Percentiles rank a stretch among this genome's conserved stretches.
Evolutionary conservation across 2,113 vertebrate genomes (phyloP).

Genomic region (Fukomys damarensis): DNA sequence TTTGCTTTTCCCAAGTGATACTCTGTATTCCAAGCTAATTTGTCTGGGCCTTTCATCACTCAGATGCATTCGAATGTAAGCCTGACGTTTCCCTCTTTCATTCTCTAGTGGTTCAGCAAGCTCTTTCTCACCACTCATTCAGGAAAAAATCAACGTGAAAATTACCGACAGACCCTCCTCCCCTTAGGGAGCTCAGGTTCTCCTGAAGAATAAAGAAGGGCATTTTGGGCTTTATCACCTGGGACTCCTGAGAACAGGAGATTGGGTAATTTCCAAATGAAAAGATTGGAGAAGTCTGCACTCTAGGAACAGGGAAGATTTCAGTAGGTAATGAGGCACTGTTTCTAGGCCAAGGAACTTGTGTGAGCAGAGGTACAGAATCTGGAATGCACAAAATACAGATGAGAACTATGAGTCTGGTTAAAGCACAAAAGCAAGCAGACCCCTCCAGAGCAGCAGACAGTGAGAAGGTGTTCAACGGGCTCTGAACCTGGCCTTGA

Average conservation of each 20-base stretch:
- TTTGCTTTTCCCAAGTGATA: not conserved
- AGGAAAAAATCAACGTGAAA: constrained; percentile 37
- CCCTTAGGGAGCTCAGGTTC: not conserved
- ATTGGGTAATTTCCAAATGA: not conserved
- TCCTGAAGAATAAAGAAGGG: not conserved
- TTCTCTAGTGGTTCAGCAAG: constrained; percentile 5
- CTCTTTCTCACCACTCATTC: constrained; percentile 11
- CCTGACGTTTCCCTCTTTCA: not conserved
- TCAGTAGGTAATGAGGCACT: not conserved
- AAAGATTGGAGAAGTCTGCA: not conserved
- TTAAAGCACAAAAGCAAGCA: not conserved
- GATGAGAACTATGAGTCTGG: not conserved
- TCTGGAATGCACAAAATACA: not conserved
- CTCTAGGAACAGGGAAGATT: not conserved
- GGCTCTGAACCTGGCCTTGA: not conserved
- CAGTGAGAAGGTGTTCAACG: not conserved
- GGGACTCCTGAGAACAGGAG: not conserved
- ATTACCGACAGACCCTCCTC: not conserved
- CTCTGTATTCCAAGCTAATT: not conserved
- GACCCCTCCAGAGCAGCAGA: not conserved
- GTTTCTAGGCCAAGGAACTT: not conserved
- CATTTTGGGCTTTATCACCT: not conserved
- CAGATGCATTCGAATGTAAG: not conserved
- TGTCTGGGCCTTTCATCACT: not conserved
- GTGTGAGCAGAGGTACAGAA: not conserved